Base-by-base conservation (phyloP, 1,140 invertebrate genomes). In the Drosophila lacteicornis region DNA sequence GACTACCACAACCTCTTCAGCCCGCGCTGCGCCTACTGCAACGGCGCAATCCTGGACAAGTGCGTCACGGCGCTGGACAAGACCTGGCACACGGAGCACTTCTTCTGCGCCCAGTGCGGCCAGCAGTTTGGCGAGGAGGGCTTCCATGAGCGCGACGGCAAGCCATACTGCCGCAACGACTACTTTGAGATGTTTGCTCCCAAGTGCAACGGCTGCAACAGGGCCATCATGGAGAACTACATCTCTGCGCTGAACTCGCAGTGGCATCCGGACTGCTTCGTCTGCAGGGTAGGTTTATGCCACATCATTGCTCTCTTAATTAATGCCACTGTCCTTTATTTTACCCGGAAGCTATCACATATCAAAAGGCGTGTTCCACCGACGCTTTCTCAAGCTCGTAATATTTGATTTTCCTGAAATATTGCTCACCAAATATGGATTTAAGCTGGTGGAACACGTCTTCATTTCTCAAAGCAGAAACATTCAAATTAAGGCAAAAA, bases 241-340 rank as follows among this genome's bases (percentile, higher is more conserved):
- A 99, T 99, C 91, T 99, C 98, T 2, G 99, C 99, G 13, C 94
- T 99, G 50, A 99, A 99, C 93, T 96, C 96, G 63, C 98, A 99
- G 93, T 99, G 99, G 99, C 99, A 99, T 94, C 98, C 98, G 12
- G 97, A 99, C 92, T 99, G 99, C 93, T 99, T 99, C 94, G 98
- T 99, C 68, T 99, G 99, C 95, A 96, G 98, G 96, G 99, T 99
- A 95, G 95, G 97, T 95, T 33, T 12, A 8, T 3, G 0, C 3
- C 5, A 36, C 8, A 30, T 11, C 36, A 11, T 33, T 68, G 7
- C 40, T 13, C 17, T 13, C 7, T n/a, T 19, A 46, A 51, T 55
- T 46, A 55, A 62, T 55, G 0, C 15, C 15, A 27, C 11, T 38
- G 11, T 19, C 11, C 1, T 22, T 6, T 9, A 15, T 19, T 36